Evolutionary conservation across 2,797 vertebrate species (phyloP).

Genomic region (Apodemus agrarius): DNA sequence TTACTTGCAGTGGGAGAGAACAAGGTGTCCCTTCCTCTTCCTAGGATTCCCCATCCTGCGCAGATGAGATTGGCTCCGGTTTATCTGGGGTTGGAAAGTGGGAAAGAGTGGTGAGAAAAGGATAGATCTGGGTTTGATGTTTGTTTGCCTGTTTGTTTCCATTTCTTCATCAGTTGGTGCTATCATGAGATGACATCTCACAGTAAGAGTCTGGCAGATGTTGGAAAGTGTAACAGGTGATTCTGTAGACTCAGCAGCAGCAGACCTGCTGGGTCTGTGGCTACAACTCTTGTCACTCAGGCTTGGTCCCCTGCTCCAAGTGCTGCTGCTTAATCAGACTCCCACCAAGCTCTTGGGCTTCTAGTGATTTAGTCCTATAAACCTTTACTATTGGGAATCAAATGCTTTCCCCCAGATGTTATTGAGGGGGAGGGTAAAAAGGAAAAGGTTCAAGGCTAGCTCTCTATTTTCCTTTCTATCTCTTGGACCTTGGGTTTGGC

Average conservation of each 20-base stretch:
- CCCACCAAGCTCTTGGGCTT: not conserved
- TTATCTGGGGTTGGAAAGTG: not conserved
- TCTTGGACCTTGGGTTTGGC: not conserved
- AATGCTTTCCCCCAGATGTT: conserved; percentile 22
- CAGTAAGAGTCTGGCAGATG: not conserved
- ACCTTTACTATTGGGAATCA: conserved; percentile 23
- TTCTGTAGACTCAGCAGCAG: conserved; percentile 47
- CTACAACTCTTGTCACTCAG: conserved; percentile 10
- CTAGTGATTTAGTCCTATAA: not conserved
- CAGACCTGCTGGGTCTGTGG: not conserved
- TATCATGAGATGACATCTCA: conserved; percentile 17
- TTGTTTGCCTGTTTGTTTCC: not conserved
- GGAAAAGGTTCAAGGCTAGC: not conserved
- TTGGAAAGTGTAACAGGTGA: conserved; percentile 18
- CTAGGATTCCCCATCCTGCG: not conserved
- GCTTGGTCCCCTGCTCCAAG: not conserved
- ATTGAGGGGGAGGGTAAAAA: not conserved
- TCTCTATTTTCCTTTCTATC: not conserved
- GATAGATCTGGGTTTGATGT: not conserved
- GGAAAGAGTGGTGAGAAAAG: not conserved
- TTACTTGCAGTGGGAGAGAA: not conserved
- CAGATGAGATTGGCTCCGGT: not conserved
- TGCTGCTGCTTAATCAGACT: conserved; percentile 2
- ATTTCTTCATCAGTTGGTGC: not conserved
- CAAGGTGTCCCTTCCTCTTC: no score